Percentiles rank a stretch among this genome's conserved stretches.
These are phyloP conservation scores for Ferrisia virgata DNA, from an alignment of 2,888 invertebrate genomes.

Conservation along the genomic window DNA sequence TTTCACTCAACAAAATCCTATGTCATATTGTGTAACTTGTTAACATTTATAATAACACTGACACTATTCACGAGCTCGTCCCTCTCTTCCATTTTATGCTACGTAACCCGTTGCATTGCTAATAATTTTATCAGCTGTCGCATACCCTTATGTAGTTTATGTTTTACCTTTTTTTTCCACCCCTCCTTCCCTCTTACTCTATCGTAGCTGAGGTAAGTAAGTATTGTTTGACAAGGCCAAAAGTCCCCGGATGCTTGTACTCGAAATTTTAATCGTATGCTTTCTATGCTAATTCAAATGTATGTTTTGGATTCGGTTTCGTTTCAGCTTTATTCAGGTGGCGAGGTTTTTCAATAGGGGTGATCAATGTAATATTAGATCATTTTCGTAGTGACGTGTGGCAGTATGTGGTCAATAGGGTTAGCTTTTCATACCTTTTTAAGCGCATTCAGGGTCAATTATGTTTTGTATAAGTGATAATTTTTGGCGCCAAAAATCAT, in stretches of 20 bases:
- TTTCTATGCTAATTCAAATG: background rate
- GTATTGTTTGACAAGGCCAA: background rate
- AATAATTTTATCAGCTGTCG: slow-evolving; percentile 46
- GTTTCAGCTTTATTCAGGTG: background rate
- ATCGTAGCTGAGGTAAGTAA: too few species aligned
- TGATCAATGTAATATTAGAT: slow-evolving; percentile 12
- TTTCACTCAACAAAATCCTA: slow-evolving; percentile 41
- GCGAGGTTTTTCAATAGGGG: background rate
- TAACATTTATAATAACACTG: slow-evolving; percentile 46
- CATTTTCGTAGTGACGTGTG: background rate
- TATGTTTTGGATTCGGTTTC: slow-evolving; percentile 4
- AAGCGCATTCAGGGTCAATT: background rate
- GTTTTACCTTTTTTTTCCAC: slow-evolving; percentile 72
- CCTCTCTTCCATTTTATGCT: background rate
- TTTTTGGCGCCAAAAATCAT: background rate
- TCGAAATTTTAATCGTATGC: background rate
- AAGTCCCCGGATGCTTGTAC: background rate
- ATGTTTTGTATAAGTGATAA: background rate
- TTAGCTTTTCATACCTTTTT: background rate
- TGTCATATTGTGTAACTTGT: slow-evolving; percentile 46
- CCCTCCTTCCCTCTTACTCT: too few species aligned
- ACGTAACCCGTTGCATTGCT: slow-evolving; percentile 27
- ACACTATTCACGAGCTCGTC: slow-evolving; percentile 36
- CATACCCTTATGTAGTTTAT: slow-evolving; percentile 51
- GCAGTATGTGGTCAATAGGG: background rate